These are phyloP conservation scores for Brachyrhaphis roseni DNA, from an alignment of 2,797 vertebrate species.

Conservation along the genomic window DNA sequence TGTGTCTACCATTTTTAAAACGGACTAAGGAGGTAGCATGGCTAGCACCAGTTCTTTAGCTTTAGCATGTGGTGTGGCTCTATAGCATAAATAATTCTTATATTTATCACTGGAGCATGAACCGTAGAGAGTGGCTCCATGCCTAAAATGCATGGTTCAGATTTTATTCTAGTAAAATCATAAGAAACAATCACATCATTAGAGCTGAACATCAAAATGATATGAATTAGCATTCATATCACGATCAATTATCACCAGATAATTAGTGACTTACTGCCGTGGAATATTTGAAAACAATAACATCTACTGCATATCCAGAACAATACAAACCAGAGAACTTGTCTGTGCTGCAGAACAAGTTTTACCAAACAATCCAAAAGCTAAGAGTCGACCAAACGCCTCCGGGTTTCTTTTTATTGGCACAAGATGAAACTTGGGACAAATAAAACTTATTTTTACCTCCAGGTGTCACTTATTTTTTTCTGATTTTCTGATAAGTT, in stretches of 20 bases:
- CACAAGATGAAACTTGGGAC: not conserved
- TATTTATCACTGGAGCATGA: too few relatives aligned
- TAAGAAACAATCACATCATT: not conserved
- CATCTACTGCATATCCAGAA: not conserved
- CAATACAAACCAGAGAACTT: not conserved
- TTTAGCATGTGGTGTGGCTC: not conserved
- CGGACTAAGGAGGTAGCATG: not conserved
- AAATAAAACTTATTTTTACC: not conserved
- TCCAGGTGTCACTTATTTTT: not conserved
- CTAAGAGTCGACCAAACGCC: not conserved
- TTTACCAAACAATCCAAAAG: not conserved
- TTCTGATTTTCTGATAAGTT: not conserved
- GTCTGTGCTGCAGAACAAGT: not conserved
- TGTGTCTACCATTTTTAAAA: not conserved
- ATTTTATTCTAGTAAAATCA: not conserved
- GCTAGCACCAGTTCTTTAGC: not conserved
- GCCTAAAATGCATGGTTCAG: not conserved
- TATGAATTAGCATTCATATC: not conserved
- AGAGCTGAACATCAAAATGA: not conserved
- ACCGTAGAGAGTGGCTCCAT: too few relatives aligned
- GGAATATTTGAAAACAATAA: not conserved
- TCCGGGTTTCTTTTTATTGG: not conserved
- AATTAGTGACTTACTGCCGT: not conserved
- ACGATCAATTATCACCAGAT: not conserved
- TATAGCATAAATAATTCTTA: not conserved